Conservation (phyloP, 2,797 vertebrate species). For the Malacoctenus gilli region DNA sequence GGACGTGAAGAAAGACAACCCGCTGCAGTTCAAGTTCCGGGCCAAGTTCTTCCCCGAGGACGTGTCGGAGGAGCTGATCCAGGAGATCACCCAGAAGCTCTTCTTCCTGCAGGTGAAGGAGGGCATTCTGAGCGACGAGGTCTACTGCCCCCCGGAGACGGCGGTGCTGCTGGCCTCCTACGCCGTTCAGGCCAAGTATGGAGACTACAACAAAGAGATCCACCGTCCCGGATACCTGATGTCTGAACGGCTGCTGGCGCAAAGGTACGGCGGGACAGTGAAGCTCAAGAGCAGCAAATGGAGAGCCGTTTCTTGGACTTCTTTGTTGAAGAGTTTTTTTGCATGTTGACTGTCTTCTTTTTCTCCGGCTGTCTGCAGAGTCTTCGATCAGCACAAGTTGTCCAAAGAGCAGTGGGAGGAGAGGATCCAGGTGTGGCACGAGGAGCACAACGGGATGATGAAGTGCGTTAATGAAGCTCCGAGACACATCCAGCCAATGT, state of each 20-base stretch:
- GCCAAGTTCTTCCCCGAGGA: constrained; percentile 97
- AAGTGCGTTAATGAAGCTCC: constrained; percentile 82
- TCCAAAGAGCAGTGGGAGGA: constrained; percentile 97
- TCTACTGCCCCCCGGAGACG: constrained; percentile 96
- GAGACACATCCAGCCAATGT: no score
- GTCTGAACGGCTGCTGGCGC: constrained; percentile 90
- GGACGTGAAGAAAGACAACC: constrained; percentile 94
- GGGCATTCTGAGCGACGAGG: constrained; percentile 90
- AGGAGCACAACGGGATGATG: constrained; percentile 93
- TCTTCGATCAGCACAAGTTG: constrained; percentile 96
- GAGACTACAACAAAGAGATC: constrained; percentile 88
- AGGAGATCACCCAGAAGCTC: constrained; percentile 97
- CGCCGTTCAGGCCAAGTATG: constrained; percentile 94
- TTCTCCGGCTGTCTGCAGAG: constrained; percentile 73
- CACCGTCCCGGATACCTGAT: constrained; percentile 91
- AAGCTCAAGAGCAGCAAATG: background rate
- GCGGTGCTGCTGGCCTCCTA: constrained; percentile 96
- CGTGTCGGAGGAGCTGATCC: constrained; percentile 94
- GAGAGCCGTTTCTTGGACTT: no score
- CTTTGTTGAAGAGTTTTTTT: no score
- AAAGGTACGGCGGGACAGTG: constrained; percentile 81
- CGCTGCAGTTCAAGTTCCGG: constrained; percentile 94
- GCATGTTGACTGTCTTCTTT: background rate
- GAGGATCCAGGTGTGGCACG: constrained; percentile 96
- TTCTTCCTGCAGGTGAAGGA: constrained; percentile 99